phyloP scores from a whole-genome alignment of 2,797 vertebrate genomes.

The Rallus crepitans region DNA sequence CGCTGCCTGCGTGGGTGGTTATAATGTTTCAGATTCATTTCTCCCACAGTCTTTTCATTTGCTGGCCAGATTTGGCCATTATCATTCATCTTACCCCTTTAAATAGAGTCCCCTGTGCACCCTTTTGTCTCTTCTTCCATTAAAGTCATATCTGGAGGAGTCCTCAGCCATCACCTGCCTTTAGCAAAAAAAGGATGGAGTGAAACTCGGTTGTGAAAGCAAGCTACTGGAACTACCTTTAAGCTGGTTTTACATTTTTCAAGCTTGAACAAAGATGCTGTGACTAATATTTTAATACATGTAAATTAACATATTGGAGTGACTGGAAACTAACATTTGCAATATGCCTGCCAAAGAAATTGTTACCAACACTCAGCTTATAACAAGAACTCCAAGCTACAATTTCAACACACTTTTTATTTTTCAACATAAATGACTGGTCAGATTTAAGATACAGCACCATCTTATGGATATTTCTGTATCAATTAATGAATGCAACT shows the following conservation, averaged over 20 bases:
- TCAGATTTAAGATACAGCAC: slow-evolving; percentile 82
- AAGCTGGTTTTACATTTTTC: slow-evolving; percentile 6
- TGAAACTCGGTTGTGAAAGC: not conserved
- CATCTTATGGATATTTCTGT: slow-evolving; percentile 81
- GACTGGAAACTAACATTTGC: slow-evolving; percentile 37
- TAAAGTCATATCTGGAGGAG: slow-evolving; percentile 16
- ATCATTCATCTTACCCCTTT: not conserved
- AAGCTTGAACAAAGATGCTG: slow-evolving; percentile 40
- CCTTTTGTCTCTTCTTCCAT: not conserved
- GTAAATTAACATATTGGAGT: slow-evolving; percentile 56
- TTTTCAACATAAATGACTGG: slow-evolving; percentile 49
- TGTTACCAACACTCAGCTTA: not conserved
- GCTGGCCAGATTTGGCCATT: slow-evolving; percentile 6
- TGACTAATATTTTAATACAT: slow-evolving; percentile 43
- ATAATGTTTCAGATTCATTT: not conserved
- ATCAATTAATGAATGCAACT: slow-evolving; percentile 43
- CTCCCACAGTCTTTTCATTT: not conserved
- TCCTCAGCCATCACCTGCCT: not conserved
- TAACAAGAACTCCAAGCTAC: not conserved
- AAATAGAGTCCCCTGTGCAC: not conserved
- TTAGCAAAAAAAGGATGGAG: not conserved
- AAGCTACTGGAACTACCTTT: slow-evolving; percentile 35
- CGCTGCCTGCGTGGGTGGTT: not conserved
- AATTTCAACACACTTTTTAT: slow-evolving; percentile 15
- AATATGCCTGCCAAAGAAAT: slow-evolving; percentile 39